Conservation (phyloP, 1,140 invertebrate species). For the Aphelinus certus region DNA sequence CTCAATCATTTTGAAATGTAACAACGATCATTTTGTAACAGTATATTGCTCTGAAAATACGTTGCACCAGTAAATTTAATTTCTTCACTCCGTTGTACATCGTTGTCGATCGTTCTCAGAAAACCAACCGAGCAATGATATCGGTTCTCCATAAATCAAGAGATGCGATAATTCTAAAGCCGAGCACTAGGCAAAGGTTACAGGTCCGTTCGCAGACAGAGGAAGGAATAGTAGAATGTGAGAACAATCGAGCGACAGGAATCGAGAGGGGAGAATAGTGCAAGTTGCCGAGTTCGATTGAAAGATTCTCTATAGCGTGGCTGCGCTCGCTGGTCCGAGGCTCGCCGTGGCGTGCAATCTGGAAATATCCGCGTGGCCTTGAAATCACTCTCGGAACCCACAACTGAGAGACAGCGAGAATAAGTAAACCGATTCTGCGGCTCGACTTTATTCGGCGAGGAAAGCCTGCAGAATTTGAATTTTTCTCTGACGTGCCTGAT, state of each 20-base stretch:
- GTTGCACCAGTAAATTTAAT: no score
- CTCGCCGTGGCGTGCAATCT: background rate
- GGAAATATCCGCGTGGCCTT: constrained; percentile 23
- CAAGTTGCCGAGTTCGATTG: constrained; percentile 1
- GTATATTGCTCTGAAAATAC: no score
- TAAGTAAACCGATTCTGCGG: no score
- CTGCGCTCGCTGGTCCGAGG: background rate
- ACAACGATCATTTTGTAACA: no score
- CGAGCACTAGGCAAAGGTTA: constrained; percentile 27
- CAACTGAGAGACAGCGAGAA: background rate
- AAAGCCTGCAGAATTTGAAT: background rate
- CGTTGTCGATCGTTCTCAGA: no score
- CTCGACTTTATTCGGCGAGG: background rate
- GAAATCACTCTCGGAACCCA: background rate
- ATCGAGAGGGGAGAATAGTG: background rate
- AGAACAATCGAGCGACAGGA: background rate
- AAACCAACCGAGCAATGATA: no score
- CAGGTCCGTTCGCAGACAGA: background rate
- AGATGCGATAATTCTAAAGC: background rate
- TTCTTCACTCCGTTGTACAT: no score
- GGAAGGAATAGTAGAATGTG: background rate
- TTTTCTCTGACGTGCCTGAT: background rate
- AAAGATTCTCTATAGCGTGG: constrained; percentile 4
- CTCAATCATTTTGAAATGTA: no score
- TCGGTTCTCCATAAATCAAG: no score